Percentiles rank a stretch among this genome's conserved stretches.
Conservation (phyloP, 2,888 invertebrate genomes). For the Invenusta paracnida region DNA sequence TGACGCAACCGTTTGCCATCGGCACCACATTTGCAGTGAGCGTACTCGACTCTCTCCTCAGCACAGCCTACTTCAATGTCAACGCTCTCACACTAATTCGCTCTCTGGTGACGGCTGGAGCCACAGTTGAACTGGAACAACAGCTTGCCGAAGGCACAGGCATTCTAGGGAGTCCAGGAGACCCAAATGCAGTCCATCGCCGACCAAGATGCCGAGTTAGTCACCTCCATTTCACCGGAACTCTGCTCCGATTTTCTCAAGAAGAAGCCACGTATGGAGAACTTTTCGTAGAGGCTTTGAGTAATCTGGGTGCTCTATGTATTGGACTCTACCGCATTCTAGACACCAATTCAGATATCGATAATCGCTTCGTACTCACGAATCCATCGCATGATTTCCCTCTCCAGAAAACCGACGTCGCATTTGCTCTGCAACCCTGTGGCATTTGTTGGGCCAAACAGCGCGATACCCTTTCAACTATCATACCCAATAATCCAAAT, state of each 20-base stretch:
- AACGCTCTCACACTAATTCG: constrained; percentile 98
- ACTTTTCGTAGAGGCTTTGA: constrained; percentile 88
- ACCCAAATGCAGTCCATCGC: constrained; percentile 88
- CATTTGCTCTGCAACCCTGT: background rate
- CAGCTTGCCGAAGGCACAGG: constrained; percentile 98
- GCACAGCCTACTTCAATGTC: constrained; percentile 99
- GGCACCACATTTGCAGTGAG: constrained; percentile 99
- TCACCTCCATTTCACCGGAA: constrained; percentile 94
- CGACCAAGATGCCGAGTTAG: constrained; percentile 94
- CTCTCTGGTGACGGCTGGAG: constrained; percentile 97
- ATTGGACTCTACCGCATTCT: constrained; percentile 86
- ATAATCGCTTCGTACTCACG: constrained; percentile 1
- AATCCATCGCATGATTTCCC: constrained; percentile 10
- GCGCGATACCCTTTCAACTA: too few relatives aligned
- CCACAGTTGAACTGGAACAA: constrained; percentile 95
- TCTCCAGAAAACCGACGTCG: background rate
- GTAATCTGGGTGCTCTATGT: constrained; percentile 95
- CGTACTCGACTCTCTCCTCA: constrained; percentile 98
- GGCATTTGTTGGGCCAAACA: background rate
- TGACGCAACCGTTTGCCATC: constrained; percentile 99
- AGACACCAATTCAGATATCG: background rate
- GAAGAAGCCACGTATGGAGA: constrained; percentile 72
- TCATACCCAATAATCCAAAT: too few relatives aligned
- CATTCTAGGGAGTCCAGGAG: constrained; percentile 91
- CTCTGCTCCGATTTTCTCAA: constrained; percentile 70